Evolutionary conservation across 2,888 invertebrate genomes (phyloP).

Genomic region (Dryadula phaetusa): DNA sequence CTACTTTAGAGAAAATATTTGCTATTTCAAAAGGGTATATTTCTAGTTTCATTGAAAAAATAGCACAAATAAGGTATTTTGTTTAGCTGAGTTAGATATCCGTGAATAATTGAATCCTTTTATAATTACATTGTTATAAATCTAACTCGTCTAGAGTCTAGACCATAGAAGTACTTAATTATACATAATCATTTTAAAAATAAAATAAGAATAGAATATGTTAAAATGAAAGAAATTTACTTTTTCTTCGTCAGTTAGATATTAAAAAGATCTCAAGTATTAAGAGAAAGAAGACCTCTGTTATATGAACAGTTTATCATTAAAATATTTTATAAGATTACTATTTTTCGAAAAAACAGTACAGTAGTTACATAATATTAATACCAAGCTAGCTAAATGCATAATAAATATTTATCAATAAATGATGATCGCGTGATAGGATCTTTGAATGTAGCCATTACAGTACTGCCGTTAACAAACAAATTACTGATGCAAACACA

Average conservation of each 20-base stretch:
- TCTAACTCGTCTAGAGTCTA: slow-evolving; percentile 40
- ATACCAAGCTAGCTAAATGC: not conserved
- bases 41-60: slow-evolving; percentile 33
- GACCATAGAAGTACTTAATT: slow-evolving; percentile 33
- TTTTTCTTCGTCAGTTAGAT: not conserved
- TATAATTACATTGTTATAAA: slow-evolving; percentile 42
- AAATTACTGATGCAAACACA: slow-evolving; percentile 84
- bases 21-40: slow-evolving; percentile 22
- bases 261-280: not conserved
- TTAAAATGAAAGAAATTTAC: not conserved
- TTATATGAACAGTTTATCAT: not conserved
- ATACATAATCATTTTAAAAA: not conserved
- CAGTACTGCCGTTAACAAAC: slow-evolving; percentile 80
- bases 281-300: not conserved
- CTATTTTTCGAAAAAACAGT: too few species aligned
- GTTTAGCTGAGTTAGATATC: slow-evolving; percentile 34
- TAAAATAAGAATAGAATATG: not conserved
- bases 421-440: slow-evolving; percentile 72
- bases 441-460: slow-evolving; percentile 81
- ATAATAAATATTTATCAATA: slow-evolving; percentile 40
- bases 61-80: slow-evolving; percentile 37
- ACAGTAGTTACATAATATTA: too few species aligned
- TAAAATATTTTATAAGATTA: too few species aligned
- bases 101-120: slow-evolving; percentile 33
- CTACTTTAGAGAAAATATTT: slow-evolving; percentile 34